Base-by-base conservation (phyloP, 2,797 vertebrate species). In the Sebastes hubbsi region DNA sequence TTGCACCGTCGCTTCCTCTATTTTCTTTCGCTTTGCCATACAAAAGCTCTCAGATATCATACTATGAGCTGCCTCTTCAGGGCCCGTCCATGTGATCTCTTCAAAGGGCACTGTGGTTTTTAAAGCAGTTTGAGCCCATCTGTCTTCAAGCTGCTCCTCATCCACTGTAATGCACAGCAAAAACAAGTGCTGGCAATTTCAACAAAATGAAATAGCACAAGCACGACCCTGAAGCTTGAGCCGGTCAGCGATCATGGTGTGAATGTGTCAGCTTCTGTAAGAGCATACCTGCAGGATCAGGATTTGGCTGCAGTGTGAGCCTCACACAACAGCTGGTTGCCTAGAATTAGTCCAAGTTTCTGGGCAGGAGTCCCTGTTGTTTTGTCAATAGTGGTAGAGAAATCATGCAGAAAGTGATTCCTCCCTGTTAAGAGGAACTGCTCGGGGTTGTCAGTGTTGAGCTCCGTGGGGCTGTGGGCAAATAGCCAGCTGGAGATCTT, bases 281-380 rank as follows among this genome's bases (percentile, higher is more conserved):
- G 54, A 42, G 81, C 12, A 54, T 30, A 75, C 72, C 82, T 80
- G 72, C 85, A 80, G 64, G 82, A 75, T 71, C 42, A 20, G 69
- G 72, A 76, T 80, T 67, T 52, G 65, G 71, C 72, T 70, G 49
- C 64, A 81, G 83, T 6, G 4, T 46, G 30, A 78, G 59, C 49
- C 11, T 79, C 64, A 29, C 77, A 52, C 55, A 68, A 16, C 87
- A 86, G 82, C 82, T 83, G 84, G 68, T 25, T 71, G 72, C 78
- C 69, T 30, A 18, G 71, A 74, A 81, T 83, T 75, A 65, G 70
- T 78, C 30, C 60, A 67, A 8, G 62, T 82, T 78, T 80, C 67
- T 70, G 55, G 55, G 56, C 63, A 61, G 78, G 29, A 25, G 58
- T 59, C 60, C 77, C 81, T 67, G 60, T 54, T 79, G 85, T 75